These are phyloP conservation scores for Falco rusticolus DNA, from an alignment of 2,797 vertebrate species.

Conservation along the genomic window DNA sequence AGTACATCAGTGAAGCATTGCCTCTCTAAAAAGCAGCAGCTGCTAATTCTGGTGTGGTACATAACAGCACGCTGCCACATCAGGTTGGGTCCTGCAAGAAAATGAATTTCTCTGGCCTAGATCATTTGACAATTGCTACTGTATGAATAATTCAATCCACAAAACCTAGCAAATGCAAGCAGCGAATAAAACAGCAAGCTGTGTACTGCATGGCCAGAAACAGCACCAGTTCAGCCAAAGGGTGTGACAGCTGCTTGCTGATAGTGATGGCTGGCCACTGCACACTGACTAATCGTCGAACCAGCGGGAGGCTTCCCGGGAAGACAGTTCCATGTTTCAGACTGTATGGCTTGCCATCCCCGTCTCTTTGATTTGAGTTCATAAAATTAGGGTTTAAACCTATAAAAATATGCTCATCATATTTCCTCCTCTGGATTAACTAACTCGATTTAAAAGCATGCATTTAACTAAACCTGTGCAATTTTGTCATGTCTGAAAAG, in stretches of 20 bases:
- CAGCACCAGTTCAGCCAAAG: slow-evolving; percentile 43
- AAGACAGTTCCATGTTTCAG: background rate
- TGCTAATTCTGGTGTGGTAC: slow-evolving; percentile 44
- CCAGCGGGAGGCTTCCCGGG: background rate
- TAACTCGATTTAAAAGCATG: background rate
- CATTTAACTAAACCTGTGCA: background rate
- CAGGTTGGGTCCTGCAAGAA: slow-evolving; percentile 50
- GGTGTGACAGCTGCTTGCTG: slow-evolving; percentile 53
- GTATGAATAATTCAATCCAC: slow-evolving; percentile 44
- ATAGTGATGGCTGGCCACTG: background rate
- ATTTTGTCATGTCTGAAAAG: background rate
- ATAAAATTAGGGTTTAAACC: background rate
- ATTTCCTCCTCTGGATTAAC: background rate
- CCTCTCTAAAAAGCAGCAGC: slow-evolving; percentile 49
- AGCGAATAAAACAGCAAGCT: slow-evolving; percentile 29
- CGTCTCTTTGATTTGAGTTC: background rate
- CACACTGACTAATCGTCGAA: background rate
- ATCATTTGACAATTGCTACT: slow-evolving; percentile 40
- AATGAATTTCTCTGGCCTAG: slow-evolving; percentile 43
- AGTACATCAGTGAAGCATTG: background rate
- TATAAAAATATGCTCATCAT: background rate
- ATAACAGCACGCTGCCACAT: slow-evolving; percentile 25
- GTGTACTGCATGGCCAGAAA: background rate
- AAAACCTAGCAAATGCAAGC: slow-evolving; percentile 26
- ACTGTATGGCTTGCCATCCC: background rate